phyloP scores from a whole-genome alignment of 1,140 invertebrate species.

The Drosophila leontia region DNA sequence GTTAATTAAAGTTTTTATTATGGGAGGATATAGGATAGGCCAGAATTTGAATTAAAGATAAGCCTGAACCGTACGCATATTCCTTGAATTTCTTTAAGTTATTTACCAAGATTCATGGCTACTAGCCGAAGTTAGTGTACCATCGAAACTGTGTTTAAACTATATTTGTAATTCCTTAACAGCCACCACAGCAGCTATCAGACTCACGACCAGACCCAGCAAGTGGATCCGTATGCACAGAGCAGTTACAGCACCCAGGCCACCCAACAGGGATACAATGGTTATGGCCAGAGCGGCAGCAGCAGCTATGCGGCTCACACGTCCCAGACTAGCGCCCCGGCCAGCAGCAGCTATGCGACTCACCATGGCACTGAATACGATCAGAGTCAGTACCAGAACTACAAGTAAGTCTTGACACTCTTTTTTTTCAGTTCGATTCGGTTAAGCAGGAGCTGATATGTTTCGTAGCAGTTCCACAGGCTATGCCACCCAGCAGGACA shows the following conservation, averaged over 20 bases:
- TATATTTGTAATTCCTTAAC: background rate
- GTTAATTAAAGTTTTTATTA: constrained; percentile 16
- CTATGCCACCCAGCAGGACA: constrained; percentile 76
- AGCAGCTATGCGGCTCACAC: constrained; percentile 68
- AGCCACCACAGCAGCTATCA: constrained; percentile 79
- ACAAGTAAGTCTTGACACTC: constrained; percentile 57
- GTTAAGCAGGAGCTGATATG: background rate
- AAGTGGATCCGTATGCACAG: constrained; percentile 81
- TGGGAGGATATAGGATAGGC: background rate
- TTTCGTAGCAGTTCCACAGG: constrained; percentile 62
- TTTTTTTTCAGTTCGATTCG: background rate
- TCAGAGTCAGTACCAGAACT: constrained; percentile 81
- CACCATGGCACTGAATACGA: constrained; percentile 76
- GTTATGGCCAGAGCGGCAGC: constrained; percentile 72
- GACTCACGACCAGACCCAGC: constrained; percentile 77
- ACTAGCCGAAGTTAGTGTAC: background rate
- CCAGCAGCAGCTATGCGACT: constrained; percentile 70
- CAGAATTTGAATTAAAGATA: constrained; percentile 5
- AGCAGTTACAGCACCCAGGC: constrained; percentile 67
- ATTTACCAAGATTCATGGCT: background rate
- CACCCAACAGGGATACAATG: constrained; percentile 76
- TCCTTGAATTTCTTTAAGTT: background rate
- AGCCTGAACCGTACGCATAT: background rate
- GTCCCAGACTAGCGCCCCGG: constrained; percentile 59
- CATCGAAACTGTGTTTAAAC: background rate